Conservation (phyloP, 2,113 vertebrate species). For the Nanorana parkeri region DNA sequence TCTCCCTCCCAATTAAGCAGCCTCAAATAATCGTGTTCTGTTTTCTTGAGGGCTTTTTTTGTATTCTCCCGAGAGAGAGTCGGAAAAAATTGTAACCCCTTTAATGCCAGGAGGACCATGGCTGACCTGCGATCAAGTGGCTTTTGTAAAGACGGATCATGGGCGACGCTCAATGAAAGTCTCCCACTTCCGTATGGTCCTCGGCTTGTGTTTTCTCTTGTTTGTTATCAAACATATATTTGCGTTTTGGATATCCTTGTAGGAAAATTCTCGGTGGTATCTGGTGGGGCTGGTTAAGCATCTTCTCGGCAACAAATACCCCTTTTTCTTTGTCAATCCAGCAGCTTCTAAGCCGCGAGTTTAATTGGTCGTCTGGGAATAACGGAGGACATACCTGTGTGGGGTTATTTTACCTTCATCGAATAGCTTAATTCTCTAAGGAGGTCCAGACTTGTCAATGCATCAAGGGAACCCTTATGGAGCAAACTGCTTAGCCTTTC, state of each 20-base stretch:
- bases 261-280: neutral
- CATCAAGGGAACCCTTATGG: neutral
- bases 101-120: conserved; percentile 15
- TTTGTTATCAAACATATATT: conserved; percentile 9
- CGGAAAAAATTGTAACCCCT: conserved; percentile 43
- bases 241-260: neutral
- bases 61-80: conserved; percentile 33
- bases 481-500: neutral
- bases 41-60: conserved; percentile 53
- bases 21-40: conserved; percentile 54
- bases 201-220: neutral
- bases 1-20: conserved; percentile 58
- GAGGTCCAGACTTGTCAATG: neutral
- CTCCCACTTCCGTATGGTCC: neutral
- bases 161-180: no score
- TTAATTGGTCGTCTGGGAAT: conserved; percentile 37
- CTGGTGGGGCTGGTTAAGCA: neutral
- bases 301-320: neutral
- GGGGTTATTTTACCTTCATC: neutral
- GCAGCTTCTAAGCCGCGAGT: conserved; percentile 1
- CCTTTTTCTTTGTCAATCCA: neutral
- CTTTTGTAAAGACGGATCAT: conserved; percentile 4
- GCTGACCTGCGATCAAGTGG: neutral
- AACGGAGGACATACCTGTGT: neutral
- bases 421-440: neutral